These are phyloP conservation scores for Anser brachyrhynchus DNA, from an alignment of 2,113 vertebrate genomes.

Conservation along the genomic window DNA sequence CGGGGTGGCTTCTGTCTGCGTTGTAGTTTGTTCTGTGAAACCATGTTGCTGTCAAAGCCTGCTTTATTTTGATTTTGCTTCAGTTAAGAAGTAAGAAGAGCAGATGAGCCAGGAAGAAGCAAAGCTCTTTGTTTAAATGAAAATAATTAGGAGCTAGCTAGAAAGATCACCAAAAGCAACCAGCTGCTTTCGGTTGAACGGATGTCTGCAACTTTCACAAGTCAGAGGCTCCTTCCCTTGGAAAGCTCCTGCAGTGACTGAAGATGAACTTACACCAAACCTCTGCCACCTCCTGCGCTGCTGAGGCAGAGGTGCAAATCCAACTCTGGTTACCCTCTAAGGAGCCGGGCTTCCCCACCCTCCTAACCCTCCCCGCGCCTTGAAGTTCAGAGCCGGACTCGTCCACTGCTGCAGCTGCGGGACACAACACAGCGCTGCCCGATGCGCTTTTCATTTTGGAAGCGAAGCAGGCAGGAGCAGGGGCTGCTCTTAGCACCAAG, in stretches of 20 bases:
- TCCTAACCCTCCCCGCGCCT: background rate
- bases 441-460: background rate
- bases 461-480: no score
- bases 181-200: background rate
- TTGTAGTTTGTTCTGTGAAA: background rate
- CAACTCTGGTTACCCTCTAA: background rate
- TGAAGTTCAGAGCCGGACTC: background rate
- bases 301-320: background rate
- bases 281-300: background rate
- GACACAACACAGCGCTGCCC: background rate
- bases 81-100: background rate
- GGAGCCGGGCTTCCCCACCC: background rate
- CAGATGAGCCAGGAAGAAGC: background rate
- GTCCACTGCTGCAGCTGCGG: background rate
- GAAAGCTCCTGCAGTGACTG: background rate
- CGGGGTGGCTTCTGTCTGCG: background rate
- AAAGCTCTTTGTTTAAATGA: background rate
- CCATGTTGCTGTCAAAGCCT: background rate
- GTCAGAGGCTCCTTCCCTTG: background rate
- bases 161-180: background rate
- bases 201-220: slow-evolving; percentile 1
- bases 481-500: background rate
- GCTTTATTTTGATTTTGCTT: background rate
- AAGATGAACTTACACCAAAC: background rate
- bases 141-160: slow-evolving; percentile 14